phyloP scores from a whole-genome alignment of 1,140 invertebrate genomes.

The Scaptomyza hsui region DNA sequence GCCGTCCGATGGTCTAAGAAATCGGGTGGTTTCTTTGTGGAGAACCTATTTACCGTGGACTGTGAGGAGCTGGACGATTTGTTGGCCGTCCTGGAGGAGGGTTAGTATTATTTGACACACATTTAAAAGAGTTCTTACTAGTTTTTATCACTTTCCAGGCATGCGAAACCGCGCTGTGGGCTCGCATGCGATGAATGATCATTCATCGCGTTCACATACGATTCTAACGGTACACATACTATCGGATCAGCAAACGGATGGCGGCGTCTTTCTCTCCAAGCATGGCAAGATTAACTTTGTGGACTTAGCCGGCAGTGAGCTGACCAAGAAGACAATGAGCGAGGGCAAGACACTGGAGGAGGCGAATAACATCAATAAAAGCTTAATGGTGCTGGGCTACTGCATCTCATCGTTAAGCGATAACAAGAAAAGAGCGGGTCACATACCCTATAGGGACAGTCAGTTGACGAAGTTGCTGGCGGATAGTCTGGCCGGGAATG shows the following conservation, averaged over 20 bases:
- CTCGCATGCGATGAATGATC: conserved; percentile 97
- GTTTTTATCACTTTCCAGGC: conserved; percentile 85
- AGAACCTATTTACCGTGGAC: conserved; percentile 97
- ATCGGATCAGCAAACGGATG: conserved; percentile 92
- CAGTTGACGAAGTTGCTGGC: conserved; percentile 96
- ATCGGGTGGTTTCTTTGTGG: conserved; percentile 95
- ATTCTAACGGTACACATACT: conserved; percentile 95
- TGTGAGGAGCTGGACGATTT: conserved; percentile 97
- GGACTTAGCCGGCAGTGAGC: conserved; percentile 96
- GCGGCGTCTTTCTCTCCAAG: conserved; percentile 91
- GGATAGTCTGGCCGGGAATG: conserved; percentile 97
- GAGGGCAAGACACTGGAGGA: conserved; percentile 95
- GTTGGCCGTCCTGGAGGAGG: conserved; percentile 97
- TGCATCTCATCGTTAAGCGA: conserved; percentile 96
- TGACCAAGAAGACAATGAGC: conserved; percentile 96
- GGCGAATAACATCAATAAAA: conserved; percentile 98
- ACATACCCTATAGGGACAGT: conserved; percentile 97
- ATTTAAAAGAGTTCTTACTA: not conserved
- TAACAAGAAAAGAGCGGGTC: conserved; percentile 90
- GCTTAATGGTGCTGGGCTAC: conserved; percentile 97
- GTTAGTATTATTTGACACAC: too few species aligned
- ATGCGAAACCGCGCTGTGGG: conserved; percentile 94
- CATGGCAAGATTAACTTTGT: conserved; percentile 98
- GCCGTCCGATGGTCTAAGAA: conserved; percentile 97
- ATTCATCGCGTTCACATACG: conserved; percentile 97